Evolutionary conservation across 2,113 vertebrate species (phyloP), one percentile per base, ranked within the genome.

Genomic region (Shinisaurus crocodilurus): DNA sequence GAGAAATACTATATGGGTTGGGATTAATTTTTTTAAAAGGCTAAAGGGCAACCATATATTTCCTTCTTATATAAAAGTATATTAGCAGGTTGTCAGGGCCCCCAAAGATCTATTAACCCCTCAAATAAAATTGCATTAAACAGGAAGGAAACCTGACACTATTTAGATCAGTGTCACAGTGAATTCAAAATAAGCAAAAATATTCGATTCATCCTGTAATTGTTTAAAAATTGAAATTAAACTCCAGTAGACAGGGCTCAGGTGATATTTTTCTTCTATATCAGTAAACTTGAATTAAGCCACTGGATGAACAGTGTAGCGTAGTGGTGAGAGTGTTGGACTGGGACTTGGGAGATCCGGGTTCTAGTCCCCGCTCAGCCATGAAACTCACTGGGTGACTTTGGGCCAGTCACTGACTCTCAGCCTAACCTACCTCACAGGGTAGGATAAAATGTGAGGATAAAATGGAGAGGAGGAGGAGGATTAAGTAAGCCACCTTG

Each of bases 221-320:
- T 54, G 27, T 54, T 50, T 20, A 6, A 75, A 18, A 29, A 29
- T 69, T 69, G 67, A 12, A 37, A 29, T 70, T 23, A 48, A 81
- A 34, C 10, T 13, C 5, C 50, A 76, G 50, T 16, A 57, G n/a
- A 32, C n/a, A 37, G 13, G 27, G 1, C 12, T 27, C 54, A 45
- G 48, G 40, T 45, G 40, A 65, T 50, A 65, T n/a, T 40, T 81
- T 76, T 20, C 34, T 54, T 32, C 32, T 89, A 10, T 74, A 18
- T 80, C 69, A 82, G n/a, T 83, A 70, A 89, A 83, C 80, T 76
- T 60, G 67, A 74, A 89, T 48, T 82, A 48, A 84, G 29, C 18
- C 32, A 34, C n/a, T n/a, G n/a, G n/a, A n/a, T n/a, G n/a, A n/a
- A n/a, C n/a, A n/a, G n/a, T n/a, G n/a, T n/a, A n/a, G n/a, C n/a